Evolutionary conservation across 2,888 invertebrate genomes (phyloP).

Genomic region (Siphlonurus alternatus): DNA sequence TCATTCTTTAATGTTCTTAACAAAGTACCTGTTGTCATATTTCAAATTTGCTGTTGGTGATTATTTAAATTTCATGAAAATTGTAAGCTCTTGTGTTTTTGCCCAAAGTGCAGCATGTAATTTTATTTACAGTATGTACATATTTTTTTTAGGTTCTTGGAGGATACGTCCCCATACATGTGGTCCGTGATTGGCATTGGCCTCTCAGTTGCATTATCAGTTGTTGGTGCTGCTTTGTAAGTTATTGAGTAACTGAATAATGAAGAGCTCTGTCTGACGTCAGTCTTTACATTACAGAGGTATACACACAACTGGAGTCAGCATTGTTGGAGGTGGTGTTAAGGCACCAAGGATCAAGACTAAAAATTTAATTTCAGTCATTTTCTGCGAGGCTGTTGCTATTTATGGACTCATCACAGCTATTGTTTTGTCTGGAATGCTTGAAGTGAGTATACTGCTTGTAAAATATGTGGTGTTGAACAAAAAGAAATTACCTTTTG

Average conservation of each 20-base stretch:
- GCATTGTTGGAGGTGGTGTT: constrained; percentile 94
- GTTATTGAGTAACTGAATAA: too few species aligned
- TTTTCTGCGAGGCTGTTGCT: constrained; percentile 99
- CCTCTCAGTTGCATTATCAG: constrained; percentile 44
- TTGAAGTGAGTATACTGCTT: constrained; percentile 33
- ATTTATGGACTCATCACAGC: constrained; percentile 98
- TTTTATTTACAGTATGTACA: too few species aligned
- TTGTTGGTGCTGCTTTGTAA: constrained; percentile 51
- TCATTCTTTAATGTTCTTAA: too few species aligned
- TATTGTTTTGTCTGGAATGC: constrained; percentile 80
- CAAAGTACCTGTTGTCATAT: too few species aligned
- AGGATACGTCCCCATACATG: constrained; percentile 84
- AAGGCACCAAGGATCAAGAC: constrained; percentile 98
- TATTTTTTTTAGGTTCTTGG: constrained; percentile 50
- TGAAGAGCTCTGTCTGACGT: too few species aligned
- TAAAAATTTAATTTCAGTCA: constrained; percentile 97
- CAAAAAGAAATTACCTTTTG: too few species aligned
- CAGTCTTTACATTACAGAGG: constrained; percentile 53
- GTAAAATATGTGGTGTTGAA: too few species aligned
- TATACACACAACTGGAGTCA: constrained; percentile 91
- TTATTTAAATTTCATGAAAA: neutral
- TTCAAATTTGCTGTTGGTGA: neutral
- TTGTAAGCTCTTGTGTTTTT: neutral
- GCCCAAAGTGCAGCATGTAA: too few species aligned
- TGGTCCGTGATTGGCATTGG: constrained; percentile 92